Evolutionary conservation across 2,113 vertebrate genomes (phyloP).

Genomic region (Geococcyx californianus): DNA sequence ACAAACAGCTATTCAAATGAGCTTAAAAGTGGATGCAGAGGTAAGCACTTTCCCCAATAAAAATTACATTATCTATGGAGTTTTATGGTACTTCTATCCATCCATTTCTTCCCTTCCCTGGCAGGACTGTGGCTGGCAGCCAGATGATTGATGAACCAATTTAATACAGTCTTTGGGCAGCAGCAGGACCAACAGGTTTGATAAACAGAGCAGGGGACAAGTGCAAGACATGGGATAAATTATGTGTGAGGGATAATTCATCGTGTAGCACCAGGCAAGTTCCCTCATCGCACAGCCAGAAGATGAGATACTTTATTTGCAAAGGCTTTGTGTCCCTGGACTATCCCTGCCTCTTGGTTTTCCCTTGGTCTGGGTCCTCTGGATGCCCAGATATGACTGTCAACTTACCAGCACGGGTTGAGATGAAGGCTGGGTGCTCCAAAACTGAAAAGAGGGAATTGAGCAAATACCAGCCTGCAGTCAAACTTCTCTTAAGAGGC

Average conservation of each 20-base stretch:
- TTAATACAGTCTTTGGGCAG: neutral
- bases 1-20: neutral
- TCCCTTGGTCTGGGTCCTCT: neutral
- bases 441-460: neutral
- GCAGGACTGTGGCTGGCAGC: neutral
- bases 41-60: neutral
- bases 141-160: constrained; percentile 26
- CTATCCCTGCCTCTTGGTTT: neutral
- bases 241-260: neutral
- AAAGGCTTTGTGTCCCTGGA: neutral
- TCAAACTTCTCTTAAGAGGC: neutral
- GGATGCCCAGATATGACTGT: neutral
- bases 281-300: neutral
- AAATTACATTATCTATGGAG: neutral
- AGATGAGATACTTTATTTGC: neutral
- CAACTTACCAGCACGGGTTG: neutral
- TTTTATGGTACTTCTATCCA: neutral
- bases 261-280: neutral
- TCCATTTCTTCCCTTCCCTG: neutral
- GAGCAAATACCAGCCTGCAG: neutral
- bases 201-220: constrained; percentile 12
- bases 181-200: neutral
- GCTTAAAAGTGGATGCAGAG: neutral
- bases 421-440: neutral
- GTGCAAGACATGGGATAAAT: neutral